Percentiles rank a stretch among this genome's conserved stretches.
Evolutionary conservation across 2,113 vertebrate genomes (phyloP).

Genomic region (Leptosomus discolor): DNA sequence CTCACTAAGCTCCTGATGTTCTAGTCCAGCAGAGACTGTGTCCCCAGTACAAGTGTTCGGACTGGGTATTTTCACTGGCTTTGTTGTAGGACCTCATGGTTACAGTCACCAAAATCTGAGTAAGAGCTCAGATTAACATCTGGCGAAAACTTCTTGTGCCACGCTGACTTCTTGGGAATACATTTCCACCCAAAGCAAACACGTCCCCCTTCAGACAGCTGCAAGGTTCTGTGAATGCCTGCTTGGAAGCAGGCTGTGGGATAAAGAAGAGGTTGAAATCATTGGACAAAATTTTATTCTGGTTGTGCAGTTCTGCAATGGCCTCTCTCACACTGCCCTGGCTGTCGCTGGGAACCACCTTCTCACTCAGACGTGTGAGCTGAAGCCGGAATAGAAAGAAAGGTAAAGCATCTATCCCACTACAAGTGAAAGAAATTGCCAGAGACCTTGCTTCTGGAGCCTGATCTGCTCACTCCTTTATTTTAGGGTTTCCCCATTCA

Average conservation of each 20-base stretch:
- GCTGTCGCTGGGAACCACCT: background rate
- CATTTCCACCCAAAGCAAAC: background rate
- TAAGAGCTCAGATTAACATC: background rate
- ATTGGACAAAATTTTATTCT: background rate
- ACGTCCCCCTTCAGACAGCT: background rate
- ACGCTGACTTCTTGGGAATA: background rate
- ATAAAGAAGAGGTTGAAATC: background rate
- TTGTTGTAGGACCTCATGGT: background rate
- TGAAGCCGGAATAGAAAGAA: background rate
- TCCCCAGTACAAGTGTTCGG: background rate
- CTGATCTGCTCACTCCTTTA: background rate
- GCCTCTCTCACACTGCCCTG: rapidly evolving
- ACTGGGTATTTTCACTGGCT: background rate
- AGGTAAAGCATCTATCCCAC: background rate
- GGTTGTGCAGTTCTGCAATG: rapidly evolving
- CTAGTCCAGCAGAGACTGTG: background rate
- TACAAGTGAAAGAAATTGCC: background rate
- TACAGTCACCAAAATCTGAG: background rate
- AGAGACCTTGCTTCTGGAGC: background rate
- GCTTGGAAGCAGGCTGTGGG: background rate
- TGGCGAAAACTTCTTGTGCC: background rate
- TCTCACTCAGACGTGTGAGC: background rate
- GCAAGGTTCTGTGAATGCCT: background rate
- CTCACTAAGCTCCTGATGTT: background rate
- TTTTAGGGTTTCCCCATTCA: background rate